Evolutionary conservation across 2,113 vertebrate species (phyloP).

Genomic region (Spea multiplicata): DNA sequence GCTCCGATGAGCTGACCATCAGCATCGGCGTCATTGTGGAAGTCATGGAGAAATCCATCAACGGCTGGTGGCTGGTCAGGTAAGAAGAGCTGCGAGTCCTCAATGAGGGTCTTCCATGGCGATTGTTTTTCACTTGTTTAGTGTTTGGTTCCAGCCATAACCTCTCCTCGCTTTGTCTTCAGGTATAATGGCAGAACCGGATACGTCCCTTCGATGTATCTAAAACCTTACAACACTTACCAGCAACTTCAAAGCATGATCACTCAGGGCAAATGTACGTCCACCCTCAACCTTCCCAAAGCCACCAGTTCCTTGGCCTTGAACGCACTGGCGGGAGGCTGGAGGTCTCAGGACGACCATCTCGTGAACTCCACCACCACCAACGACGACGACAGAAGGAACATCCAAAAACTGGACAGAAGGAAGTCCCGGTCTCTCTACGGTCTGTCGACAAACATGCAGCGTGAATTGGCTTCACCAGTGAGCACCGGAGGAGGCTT

Average conservation of each 20-base stretch:
- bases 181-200: conserved; percentile 72
- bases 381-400: no score
- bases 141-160: no score
- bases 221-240: conserved; percentile 75
- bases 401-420: not conserved
- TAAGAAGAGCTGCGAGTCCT: conserved; percentile 48
- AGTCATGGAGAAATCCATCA: conserved; percentile 72
- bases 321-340: not conserved
- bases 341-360: not conserved
- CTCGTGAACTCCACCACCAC: rapidly evolving
- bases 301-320: not conserved
- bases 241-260: conserved; percentile 60
- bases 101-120: no score
- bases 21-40: conserved; percentile 70
- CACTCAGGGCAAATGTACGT: conserved; percentile 50
- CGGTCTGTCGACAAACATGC: not conserved
- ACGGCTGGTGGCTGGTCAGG: conserved; percentile 90
- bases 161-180: not conserved
- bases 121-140: no score
- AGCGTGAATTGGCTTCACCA: conserved; percentile 30
- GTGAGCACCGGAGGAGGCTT: not conserved
- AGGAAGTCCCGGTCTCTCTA: conserved; percentile 20
- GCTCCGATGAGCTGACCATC: conserved; percentile 76
- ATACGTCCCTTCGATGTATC: conserved; percentile 80
- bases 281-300: conserved; percentile 60